Evolutionary conservation across 2,113 vertebrate species (phyloP).

Genomic region (Daboia siamensis): DNA sequence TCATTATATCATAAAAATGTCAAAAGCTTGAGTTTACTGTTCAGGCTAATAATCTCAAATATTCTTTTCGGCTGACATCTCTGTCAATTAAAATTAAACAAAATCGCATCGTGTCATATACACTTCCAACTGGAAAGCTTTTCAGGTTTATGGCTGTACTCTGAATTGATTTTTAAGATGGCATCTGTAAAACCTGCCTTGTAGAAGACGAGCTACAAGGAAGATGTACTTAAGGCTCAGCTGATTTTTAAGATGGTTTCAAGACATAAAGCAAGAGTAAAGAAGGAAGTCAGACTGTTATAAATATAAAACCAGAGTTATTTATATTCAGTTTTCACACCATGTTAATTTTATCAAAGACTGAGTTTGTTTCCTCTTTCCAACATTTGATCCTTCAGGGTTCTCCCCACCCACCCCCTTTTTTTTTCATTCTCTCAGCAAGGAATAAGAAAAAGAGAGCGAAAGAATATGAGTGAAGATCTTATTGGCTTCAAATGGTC

Average conservation of each 20-base stretch:
- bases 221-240: conserved; percentile 74
- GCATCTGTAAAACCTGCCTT: conserved; percentile 77
- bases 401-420: neutral
- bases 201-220: conserved; percentile 66
- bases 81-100: conserved; percentile 84
- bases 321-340: conserved; percentile 35
- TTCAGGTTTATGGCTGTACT: conserved; percentile 72
- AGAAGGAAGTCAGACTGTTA: conserved; percentile 64
- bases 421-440: conserved; percentile 2
- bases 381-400: neutral
- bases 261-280: conserved; percentile 73
- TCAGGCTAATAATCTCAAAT: conserved; percentile 82
- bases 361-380: conserved; percentile 27
- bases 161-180: conserved; percentile 79
- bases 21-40: conserved; percentile 77
- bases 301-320: conserved; percentile 18
- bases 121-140: conserved; percentile 71
- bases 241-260: conserved; percentile 73
- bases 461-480: conserved; percentile 51
- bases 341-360: conserved; percentile 62
- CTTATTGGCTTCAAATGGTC: conserved; percentile 62
- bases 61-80: conserved; percentile 79
- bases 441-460: conserved; percentile 61
- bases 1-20: conserved; percentile 83
- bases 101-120: conserved; percentile 76